Percentiles rank a stretch among this genome's conserved stretches.
These are phyloP conservation scores for Crypturellus undulatus DNA, from an alignment of 2,113 vertebrate species.

Conservation along the genomic window DNA sequence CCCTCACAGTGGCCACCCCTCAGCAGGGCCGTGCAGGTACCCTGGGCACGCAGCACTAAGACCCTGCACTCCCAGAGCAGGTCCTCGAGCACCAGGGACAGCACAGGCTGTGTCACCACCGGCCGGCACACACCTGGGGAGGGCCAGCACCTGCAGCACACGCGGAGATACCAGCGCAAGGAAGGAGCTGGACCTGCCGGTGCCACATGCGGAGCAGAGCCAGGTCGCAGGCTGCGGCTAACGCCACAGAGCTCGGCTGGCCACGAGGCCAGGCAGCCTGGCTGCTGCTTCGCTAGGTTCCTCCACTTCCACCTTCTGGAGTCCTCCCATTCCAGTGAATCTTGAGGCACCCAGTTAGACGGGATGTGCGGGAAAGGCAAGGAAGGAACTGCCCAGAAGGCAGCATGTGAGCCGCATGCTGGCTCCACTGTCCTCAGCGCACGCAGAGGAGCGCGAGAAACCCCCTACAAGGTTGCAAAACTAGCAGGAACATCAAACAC, in stretches of 20 bases:
- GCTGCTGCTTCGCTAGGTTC: background rate
- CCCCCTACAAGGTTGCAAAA: background rate
- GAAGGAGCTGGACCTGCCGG: fast-evolving
- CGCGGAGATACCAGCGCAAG: too few species aligned
- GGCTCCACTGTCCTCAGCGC: background rate
- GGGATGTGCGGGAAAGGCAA: background rate
- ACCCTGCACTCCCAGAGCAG: too few species aligned
- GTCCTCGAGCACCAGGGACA: background rate
- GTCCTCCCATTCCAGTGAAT: background rate
- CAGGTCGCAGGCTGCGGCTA: too few species aligned
- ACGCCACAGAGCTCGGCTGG: background rate
- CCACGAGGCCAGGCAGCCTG: too few species aligned
- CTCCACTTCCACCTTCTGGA: background rate
- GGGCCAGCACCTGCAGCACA: background rate
- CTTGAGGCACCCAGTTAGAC: background rate
- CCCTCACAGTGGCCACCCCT: too few species aligned
- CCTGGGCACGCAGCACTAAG: too few species aligned
- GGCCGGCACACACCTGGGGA: fast-evolving
- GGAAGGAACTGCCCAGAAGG: background rate
- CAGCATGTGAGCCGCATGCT: background rate
- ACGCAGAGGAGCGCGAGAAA: background rate
- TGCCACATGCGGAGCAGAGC: background rate
- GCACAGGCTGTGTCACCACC: background rate
- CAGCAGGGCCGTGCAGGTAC: too few species aligned
- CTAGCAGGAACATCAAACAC: background rate